Evolutionary conservation across 2,888 invertebrate genomes (phyloP), one percentile per base, ranked within the genome.

Genomic region (Drosophila ezoana): DNA sequence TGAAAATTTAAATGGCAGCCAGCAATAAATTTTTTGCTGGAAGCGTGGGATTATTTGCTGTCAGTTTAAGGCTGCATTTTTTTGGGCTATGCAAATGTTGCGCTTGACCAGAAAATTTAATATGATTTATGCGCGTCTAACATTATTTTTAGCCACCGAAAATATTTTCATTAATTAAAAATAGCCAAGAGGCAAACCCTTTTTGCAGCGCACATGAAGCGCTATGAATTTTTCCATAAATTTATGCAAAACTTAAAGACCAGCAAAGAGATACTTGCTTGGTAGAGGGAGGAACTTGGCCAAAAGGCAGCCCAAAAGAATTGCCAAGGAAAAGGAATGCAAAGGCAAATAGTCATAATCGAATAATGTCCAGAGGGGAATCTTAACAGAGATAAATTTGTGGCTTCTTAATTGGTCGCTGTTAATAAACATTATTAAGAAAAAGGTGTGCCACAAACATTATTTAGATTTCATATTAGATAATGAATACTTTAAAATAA

Each of bases 91-190:
- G 28, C 28, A 28, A 28, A 28, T 28, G 14, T 9, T 18, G 20
- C 20, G 20, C 43, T 40, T 45, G 54, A 14, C 16, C 59, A 64
- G 43, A 18, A 62, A 49, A 51, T 47, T 57, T 52, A 62, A 40
- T 35, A 48, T 45, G 58, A 71, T 79, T 79, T 67, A 52, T 63
- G 66, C 18, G 41, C 23, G 20, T 37, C 38, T 51, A 60, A 56
- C 10, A 53, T 48, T 70, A 66, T 65, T 66, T 71, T 64, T 51
- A 47, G 49, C 41, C 28, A 13, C 28, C 20, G 28, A 57, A 70
- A 87, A 69, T 78, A 76, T 72, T 82, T 81, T 72, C 63, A 78
- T 87, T 82, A 82, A 87, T 81, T 76, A 76, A 67, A 73, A 82
- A 76, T 71, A 63, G 54, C 62, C 70, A 57, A 68, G 51, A 53